A percentile compares a stretch with the other conserved stretches of the same genome.
These are phyloP conservation scores for Chelon auratus DNA, from an alignment of 2,797 vertebrate species.

Conservation along the genomic window DNA sequence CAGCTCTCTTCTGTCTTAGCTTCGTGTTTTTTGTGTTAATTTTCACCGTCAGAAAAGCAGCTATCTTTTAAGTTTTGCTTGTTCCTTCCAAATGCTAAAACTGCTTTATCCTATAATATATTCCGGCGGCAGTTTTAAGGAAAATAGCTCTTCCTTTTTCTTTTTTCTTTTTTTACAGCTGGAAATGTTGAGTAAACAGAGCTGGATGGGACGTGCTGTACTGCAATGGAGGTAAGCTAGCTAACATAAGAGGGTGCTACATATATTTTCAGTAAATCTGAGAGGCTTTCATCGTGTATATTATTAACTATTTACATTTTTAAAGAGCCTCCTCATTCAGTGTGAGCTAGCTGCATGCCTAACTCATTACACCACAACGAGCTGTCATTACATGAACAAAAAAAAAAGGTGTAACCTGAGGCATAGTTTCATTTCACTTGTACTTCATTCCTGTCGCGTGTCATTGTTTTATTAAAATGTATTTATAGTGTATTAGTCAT, in stretches of 20 bases:
- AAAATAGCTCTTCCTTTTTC: constrained; percentile 9
- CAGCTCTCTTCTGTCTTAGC: background rate
- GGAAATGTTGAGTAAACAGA: constrained; percentile 59
- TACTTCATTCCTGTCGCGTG: background rate
- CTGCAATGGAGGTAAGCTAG: constrained; percentile 68
- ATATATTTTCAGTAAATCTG: background rate
- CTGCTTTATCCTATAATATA: too few relatives aligned
- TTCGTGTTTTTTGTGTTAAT: background rate
- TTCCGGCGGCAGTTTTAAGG: background rate
- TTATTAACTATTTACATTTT: background rate
- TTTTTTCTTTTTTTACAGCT: constrained; percentile 29
- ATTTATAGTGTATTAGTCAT: background rate
- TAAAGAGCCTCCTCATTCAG: background rate
- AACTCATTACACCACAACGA: background rate
- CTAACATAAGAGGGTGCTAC: too few relatives aligned
- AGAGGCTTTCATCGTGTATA: background rate
- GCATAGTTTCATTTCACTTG: background rate
- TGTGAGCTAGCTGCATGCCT: background rate
- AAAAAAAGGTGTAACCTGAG: background rate
- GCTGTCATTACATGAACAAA: background rate
- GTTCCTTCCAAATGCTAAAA: too few relatives aligned
- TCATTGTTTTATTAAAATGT: background rate
- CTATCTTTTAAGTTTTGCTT: background rate
- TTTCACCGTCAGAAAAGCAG: background rate
- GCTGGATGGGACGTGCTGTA: constrained; percentile 27